phyloP scores from a whole-genome alignment of 2,888 invertebrate species.

The Nesidiocoris tenuis region DNA sequence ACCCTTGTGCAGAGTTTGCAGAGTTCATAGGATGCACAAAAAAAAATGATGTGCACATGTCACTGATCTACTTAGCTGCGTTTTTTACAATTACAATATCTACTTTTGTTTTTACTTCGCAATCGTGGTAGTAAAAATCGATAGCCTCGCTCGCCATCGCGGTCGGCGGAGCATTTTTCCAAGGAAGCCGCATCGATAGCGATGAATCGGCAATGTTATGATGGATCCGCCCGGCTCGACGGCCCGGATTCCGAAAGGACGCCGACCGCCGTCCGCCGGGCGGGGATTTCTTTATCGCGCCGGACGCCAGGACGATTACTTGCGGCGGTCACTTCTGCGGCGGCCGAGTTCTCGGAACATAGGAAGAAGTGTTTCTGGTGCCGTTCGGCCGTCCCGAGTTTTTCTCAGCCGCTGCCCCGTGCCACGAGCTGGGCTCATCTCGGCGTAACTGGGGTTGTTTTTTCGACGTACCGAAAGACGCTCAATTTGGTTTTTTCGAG shows the following conservation, averaged over 20 bases:
- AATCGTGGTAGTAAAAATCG: no score
- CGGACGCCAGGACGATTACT: not conserved
- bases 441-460: not conserved
- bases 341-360: not conserved
- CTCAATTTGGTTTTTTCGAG: no score
- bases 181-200: not conserved
- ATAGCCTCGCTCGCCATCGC: no score
- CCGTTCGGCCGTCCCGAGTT: not conserved
- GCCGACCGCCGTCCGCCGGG: not conserved
- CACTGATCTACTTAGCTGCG: no score
- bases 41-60: no score
- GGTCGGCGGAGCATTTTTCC: not conserved
- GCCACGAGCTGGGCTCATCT: not conserved
- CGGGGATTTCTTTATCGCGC: not conserved
- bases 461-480: not conserved
- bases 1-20: no score
- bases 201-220: not conserved
- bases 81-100: no score
- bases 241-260: not conserved
- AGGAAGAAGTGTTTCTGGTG: not conserved
- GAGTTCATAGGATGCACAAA: no score
- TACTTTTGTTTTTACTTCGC: no score
- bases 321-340: not conserved
- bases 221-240: not conserved
- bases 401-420: not conserved